phyloP scores from a whole-genome alignment of 2,797 vertebrate genomes.

The Galagoides demidoff region DNA sequence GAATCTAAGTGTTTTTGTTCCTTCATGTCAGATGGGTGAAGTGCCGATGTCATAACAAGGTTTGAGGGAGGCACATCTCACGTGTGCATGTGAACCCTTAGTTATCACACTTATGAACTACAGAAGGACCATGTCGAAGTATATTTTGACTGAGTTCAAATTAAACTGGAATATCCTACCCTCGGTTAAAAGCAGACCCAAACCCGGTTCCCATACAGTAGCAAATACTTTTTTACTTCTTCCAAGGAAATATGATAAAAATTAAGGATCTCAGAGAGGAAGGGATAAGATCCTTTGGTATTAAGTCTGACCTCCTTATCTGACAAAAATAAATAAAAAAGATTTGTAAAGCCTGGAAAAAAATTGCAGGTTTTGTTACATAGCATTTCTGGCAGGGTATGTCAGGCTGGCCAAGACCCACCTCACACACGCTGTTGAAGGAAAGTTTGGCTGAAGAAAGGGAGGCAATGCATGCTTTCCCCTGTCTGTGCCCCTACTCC shows the following conservation, averaged over 20 bases:
- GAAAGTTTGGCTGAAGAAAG: not conserved
- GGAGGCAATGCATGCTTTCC: not conserved
- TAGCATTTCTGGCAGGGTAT: constrained; percentile 13
- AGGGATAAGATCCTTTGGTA: not conserved
- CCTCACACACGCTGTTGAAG: constrained; percentile 28
- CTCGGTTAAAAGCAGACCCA: not conserved
- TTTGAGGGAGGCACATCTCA: no score
- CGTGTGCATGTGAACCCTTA: no score
- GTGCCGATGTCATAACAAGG: no score
- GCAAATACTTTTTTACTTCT: constrained; percentile 12
- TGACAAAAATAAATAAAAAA: not conserved
- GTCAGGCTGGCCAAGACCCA: not conserved
- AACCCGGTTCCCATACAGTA: not conserved
- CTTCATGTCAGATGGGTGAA: no score
- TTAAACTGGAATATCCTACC: not conserved
- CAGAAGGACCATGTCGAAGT: no score
- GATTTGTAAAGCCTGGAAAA: not conserved
- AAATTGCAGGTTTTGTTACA: not conserved
- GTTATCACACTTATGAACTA: no score
- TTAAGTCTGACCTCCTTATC: constrained; percentile 48
- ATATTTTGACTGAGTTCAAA: constrained; percentile 28
- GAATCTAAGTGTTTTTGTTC: not conserved
- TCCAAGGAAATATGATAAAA: not conserved
- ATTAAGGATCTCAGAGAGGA: not conserved
- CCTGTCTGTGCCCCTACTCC: not conserved